Conservation (phyloP, 2,113 vertebrate genomes). For the Reinhardtius hippoglossoides region DNA sequence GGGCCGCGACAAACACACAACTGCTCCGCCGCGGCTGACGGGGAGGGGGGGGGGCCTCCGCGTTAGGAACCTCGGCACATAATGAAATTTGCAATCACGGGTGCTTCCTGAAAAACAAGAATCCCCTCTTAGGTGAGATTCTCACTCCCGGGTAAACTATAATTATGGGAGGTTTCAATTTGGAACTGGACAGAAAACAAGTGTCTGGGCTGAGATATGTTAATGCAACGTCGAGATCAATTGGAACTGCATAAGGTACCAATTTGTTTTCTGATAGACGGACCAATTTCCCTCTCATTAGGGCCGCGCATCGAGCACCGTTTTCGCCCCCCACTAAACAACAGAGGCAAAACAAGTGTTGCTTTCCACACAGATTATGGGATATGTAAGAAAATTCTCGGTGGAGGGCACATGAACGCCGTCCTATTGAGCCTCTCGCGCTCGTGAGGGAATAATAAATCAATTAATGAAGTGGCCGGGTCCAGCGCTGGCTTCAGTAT, state of each 20-base stretch:
- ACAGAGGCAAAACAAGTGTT: slow-evolving; percentile 30
- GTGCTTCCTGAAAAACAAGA: slow-evolving; percentile 24
- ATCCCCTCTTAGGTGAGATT: slow-evolving; percentile 28
- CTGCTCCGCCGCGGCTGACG: slow-evolving; percentile 1
- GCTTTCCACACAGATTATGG: slow-evolving; percentile 39
- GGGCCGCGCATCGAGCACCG: slow-evolving; percentile 42
- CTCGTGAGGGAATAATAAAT: slow-evolving; percentile 63
- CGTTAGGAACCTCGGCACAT: slow-evolving; percentile 17
- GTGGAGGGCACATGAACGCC: slow-evolving; percentile 31
- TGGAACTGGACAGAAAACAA: slow-evolving; percentile 52
- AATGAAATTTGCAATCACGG: slow-evolving; percentile 25
- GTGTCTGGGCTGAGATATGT: slow-evolving; percentile 44
- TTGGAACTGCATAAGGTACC: slow-evolving; percentile 44
- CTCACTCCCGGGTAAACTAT: slow-evolving; percentile 42
- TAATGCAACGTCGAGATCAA: slow-evolving; percentile 55
- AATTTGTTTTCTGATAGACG: slow-evolving; percentile 59
- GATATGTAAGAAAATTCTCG: slow-evolving; percentile 37
- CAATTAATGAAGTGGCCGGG: slow-evolving; percentile 76
- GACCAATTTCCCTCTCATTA: slow-evolving; percentile 58
- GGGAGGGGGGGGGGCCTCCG: slow-evolving; percentile 1
- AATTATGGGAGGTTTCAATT: slow-evolving; percentile 65
- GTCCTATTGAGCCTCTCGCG: slow-evolving; percentile 56
- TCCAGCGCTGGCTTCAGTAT: slow-evolving; percentile 48
- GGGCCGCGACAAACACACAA: slow-evolving; percentile 14
- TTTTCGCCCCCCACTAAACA: slow-evolving; percentile 24